Conservation (phyloP, 1,140 invertebrate genomes). For the Anadara kagoshimensis region DNA sequence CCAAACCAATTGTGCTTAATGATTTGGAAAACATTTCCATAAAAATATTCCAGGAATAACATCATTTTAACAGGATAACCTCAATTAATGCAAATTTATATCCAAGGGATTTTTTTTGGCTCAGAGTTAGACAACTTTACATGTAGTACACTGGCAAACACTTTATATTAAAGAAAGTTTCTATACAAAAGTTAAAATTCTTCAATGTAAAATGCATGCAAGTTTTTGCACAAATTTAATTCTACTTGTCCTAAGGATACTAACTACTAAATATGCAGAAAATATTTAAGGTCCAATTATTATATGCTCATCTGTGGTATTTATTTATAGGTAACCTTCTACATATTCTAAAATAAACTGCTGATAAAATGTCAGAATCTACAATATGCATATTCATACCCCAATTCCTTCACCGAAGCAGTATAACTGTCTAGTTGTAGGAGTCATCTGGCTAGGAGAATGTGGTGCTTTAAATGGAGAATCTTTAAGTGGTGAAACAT, state of each 20-base stretch:
- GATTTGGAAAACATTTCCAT: not conserved
- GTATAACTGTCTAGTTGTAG: constrained; percentile 63
- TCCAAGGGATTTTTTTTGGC: not conserved
- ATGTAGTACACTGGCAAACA: too few species aligned
- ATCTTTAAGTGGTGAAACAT: constrained; percentile 64
- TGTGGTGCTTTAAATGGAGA: constrained; percentile 66
- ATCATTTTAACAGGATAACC: not conserved
- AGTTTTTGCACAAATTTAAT: too few species aligned
- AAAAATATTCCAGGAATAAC: not conserved
- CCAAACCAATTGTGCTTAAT: not conserved
- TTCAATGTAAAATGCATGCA: too few species aligned
- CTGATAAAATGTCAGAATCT: not conserved
- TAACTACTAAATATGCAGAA: too few species aligned
- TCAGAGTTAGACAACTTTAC: not conserved
- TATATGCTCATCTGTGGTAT: too few species aligned
- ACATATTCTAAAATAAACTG: too few species aligned
- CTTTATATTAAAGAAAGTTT: too few species aligned
- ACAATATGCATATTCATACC: constrained; percentile 39
- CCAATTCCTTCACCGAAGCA: constrained; percentile 66
- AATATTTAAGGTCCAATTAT: too few species aligned
- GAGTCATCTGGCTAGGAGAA: constrained; percentile 66
- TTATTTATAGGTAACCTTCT: too few species aligned
- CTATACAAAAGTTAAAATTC: too few species aligned
- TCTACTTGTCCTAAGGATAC: too few species aligned
- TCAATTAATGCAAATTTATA: not conserved